These are phyloP conservation scores for Dioctria linearis DNA, from an alignment of 2,888 invertebrate genomes.

Conservation along the genomic window DNA sequence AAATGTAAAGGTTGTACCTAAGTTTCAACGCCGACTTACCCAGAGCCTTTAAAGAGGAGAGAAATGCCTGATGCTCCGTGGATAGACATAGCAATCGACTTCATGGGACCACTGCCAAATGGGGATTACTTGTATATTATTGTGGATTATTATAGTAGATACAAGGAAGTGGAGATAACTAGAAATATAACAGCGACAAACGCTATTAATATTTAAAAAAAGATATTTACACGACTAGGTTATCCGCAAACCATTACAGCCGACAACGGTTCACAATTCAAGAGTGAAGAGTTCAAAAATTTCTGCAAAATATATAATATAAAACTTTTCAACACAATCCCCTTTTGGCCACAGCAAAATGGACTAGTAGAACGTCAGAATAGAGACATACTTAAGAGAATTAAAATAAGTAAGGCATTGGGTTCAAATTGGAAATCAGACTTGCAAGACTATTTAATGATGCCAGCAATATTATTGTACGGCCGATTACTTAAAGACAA, in stretches of 20 bases:
- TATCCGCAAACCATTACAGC: constrained; percentile 50
- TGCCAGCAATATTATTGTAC: too few species aligned
- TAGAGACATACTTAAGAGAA: constrained; percentile 54
- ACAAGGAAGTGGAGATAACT: constrained; percentile 59
- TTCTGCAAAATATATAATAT: constrained; percentile 58
- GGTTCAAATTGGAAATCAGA: constrained; percentile 41
- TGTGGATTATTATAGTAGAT: constrained; percentile 63
- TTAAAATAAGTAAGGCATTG: constrained; percentile 47
- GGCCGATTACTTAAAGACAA: too few species aligned
- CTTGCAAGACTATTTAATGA: constrained; percentile 57
- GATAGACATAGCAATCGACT: constrained; percentile 58
- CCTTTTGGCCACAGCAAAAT: constrained; percentile 60
- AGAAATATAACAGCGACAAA: constrained; percentile 55
- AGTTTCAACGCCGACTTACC: not conserved
- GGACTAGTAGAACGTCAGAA: constrained; percentile 60
- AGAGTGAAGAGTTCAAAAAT: constrained; percentile 54
- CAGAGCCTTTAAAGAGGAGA: not conserved
- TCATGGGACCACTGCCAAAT: constrained; percentile 62
- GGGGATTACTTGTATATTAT: constrained; percentile 61
- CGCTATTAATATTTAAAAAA: constrained; percentile 58
- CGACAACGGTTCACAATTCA: constrained; percentile 60
- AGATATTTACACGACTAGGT: constrained; percentile 60
- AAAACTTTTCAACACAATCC: constrained; percentile 53
- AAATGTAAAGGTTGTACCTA: constrained; percentile 36
- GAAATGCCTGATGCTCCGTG: not conserved